phyloP scores from a whole-genome alignment of 2,113 vertebrate genomes.

The Eira barbara region DNA sequence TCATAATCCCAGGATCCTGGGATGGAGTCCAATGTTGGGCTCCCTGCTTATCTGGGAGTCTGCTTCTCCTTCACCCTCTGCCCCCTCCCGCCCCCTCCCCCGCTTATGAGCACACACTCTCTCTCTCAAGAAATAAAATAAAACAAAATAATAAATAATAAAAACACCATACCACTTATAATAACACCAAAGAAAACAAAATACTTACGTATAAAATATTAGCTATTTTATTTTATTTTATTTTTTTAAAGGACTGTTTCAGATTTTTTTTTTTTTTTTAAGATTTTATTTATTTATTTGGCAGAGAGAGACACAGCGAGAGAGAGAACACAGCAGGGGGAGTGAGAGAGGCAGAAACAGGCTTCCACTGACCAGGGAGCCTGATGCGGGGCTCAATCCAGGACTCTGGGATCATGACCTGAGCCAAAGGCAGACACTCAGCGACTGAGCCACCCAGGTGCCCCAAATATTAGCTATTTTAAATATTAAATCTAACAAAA shows the following conservation, averaged over 20 bases:
- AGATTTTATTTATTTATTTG: no score
- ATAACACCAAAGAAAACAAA: background rate
- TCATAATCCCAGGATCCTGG: background rate
- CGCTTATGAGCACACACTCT: background rate
- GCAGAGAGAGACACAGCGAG: no score
- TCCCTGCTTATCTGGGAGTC: background rate
- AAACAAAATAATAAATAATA: background rate
- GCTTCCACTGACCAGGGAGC: no score
- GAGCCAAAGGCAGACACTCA: no score
- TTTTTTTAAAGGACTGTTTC: no score
- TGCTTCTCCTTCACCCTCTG: background rate
- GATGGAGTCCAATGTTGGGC: background rate
- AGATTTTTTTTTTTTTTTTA: no score
- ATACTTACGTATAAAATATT: background rate
- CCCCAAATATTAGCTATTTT: background rate
- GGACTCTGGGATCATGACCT: no score
- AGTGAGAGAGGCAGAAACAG: no score
- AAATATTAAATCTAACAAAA: constrained; percentile 22
- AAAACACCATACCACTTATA: background rate
- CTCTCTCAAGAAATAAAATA: background rate
- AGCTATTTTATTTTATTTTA: background rate
- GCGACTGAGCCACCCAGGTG: no score
- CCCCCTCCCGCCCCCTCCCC: background rate
- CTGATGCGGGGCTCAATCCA: no score
- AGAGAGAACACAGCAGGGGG: no score